Evolutionary conservation across 2,797 vertebrate genomes (phyloP), one percentile per base, ranked within the genome.

Genomic region (Esox lucius): DNA sequence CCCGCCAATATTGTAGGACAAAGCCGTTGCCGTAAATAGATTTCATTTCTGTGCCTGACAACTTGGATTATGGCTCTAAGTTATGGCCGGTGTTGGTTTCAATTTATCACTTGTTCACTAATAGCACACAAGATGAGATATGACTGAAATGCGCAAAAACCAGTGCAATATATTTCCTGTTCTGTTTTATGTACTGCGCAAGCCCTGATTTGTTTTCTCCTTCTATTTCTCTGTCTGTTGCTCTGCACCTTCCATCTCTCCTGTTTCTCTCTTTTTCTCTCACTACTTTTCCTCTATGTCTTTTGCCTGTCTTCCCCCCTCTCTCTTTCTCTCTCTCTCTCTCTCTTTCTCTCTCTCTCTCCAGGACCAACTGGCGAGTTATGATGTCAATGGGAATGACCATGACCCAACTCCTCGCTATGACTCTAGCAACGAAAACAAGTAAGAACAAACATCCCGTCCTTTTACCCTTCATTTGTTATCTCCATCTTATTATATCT

Each of bases 281-380:
- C 22, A 11, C 42, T 13, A 13, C 73, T 59, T 13, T 62, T 66
- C 35, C 35, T 39, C 1, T 39, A 39, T 26, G 17, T n/a, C 17
- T 62, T 35, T 3, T 11, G 17, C 9, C 19, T 73, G n/a, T 4
- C 7, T 64, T 39, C 35, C 35, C 1, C 28, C 3, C 3, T 4
- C 51, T 4, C 26, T 8, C 48, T 51, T 8, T 76, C 2, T 51
- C 26, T 16, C 1, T 51, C 70, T 68, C 42, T 76, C 2, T 51
- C 26, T 16, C 3, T 4, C 51, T 4, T 26, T 8, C 48, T 51
- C 8, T 76, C 2, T 51, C 26, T 16, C 1, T 51, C 70, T 68
- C 42, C 42, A 97, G 97, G 96, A 98, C 81, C 94, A 96, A 42
- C 78, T 94, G 24, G 96, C 97, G 4, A 98, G 97, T 81, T 97